These are phyloP conservation scores for Quiscalus mexicanus DNA, from an alignment of 2,113 vertebrate species.

Conservation along the genomic window DNA sequence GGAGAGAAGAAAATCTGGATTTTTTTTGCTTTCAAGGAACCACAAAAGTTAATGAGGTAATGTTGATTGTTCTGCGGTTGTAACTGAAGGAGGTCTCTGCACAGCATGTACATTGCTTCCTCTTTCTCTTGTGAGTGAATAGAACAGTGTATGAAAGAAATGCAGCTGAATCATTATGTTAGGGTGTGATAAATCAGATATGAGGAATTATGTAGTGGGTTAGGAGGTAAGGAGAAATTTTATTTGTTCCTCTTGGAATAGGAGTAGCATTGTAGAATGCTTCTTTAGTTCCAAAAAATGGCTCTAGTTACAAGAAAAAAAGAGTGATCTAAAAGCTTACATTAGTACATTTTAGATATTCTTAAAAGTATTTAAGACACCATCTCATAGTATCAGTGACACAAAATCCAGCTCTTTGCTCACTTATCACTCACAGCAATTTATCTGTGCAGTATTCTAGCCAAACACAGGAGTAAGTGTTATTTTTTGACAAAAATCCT, in stretches of 20 bases:
- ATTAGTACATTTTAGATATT: not conserved
- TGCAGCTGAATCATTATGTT: not conserved
- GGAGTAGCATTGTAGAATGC: not conserved
- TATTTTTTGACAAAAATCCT: not conserved
- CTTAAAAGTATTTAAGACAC: not conserved
- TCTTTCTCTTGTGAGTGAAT: not conserved
- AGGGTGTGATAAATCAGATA: not conserved
- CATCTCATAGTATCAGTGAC: not conserved
- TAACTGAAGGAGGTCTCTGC: not conserved
- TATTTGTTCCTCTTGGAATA: not conserved
- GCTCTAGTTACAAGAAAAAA: not conserved
- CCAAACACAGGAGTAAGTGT: not conserved
- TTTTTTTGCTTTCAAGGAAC: slow-evolving; percentile 52
- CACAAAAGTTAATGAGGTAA: slow-evolving; percentile 55
- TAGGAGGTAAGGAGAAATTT: not conserved
- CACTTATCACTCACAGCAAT: not conserved
- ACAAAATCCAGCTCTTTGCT: not conserved
- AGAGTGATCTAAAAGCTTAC: not conserved
- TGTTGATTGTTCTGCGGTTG: not conserved
- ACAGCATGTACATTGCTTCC: not conserved
- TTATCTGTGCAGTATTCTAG: not conserved
- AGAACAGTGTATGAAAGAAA: not conserved
- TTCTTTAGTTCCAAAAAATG: not conserved
- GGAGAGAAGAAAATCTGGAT: slow-evolving; percentile 19
- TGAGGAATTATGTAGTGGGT: not conserved